Evolutionary conservation across 2,888 invertebrate species (phyloP).

Genomic region (Amorpha juglandis): DNA sequence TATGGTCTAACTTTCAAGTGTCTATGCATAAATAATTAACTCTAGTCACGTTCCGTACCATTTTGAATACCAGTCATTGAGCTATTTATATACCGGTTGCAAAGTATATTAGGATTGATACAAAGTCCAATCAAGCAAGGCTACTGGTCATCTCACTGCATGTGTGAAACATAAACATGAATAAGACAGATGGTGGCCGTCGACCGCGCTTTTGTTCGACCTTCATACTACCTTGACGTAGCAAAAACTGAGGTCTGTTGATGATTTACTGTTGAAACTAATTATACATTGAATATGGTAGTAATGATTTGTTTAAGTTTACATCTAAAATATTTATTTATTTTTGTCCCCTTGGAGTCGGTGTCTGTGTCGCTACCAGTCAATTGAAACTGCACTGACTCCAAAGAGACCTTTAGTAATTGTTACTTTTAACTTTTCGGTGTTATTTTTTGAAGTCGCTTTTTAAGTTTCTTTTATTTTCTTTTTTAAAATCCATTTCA

Average conservation of each 20-base stretch:
- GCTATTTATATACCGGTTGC: not conserved
- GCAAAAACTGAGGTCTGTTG: slow-evolving; percentile 10
- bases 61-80: not conserved
- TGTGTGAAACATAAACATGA: slow-evolving; percentile 2
- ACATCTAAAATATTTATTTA: too few species aligned
- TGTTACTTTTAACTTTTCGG: too few species aligned
- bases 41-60: too few species aligned
- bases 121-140: slow-evolving; percentile 10
- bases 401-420: too few species aligned
- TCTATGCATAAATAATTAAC: too few species aligned
- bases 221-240: slow-evolving; percentile 3
- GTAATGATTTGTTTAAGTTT: not conserved
- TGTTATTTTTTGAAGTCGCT: too few species aligned
- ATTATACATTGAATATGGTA: not conserved
- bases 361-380: too few species aligned
- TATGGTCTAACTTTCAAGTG: too few species aligned
- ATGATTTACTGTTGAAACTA: not conserved
- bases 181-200: not conserved
- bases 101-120: not conserved
- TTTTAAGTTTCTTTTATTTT: too few species aligned
- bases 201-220: slow-evolving; percentile 1
- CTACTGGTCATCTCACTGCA: slow-evolving; percentile 10
- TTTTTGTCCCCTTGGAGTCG: too few species aligned
- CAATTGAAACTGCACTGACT: too few species aligned
- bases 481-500: too few species aligned